phyloP scores from a whole-genome alignment of 2,797 vertebrate species.

The Babyrousa celebensis region DNA sequence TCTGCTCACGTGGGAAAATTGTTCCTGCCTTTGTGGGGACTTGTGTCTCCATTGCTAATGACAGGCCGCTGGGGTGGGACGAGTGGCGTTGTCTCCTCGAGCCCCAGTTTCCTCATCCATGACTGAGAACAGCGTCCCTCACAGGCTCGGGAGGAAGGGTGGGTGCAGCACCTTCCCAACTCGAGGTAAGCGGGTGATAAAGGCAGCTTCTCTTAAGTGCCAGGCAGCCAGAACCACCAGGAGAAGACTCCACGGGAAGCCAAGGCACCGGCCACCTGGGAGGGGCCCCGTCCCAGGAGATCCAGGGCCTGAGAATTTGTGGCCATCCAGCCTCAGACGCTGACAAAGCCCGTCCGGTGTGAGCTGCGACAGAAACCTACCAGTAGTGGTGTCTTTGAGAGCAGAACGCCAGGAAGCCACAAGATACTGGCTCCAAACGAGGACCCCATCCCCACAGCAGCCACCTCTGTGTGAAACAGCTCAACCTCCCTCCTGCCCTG shows the following conservation, averaged over 20 bases:
- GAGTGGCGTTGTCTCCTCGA: background rate
- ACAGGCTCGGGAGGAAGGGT: background rate
- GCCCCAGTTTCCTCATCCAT: slow-evolving; percentile 27
- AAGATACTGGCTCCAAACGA: background rate
- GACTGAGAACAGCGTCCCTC: background rate
- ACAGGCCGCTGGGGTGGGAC: background rate
- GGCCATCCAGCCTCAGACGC: background rate
- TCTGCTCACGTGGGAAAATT: background rate
- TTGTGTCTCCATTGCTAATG: background rate
- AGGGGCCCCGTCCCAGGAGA: background rate
- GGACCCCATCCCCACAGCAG: background rate
- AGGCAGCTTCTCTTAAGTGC: background rate
- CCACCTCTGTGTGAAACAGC: accelerated
- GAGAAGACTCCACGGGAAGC: background rate
- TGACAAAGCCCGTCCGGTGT: accelerated
- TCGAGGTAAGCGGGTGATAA: accelerated
- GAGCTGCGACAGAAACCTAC: background rate
- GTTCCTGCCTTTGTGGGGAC: background rate
- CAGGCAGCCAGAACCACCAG: background rate
- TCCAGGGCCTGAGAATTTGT: background rate
- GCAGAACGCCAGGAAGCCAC: background rate
- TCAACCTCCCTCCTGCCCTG: background rate
- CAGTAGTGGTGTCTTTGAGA: background rate
- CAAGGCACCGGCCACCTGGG: background rate
- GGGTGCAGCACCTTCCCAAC: background rate